These are phyloP conservation scores for Aleiodes leptofemur DNA, from an alignment of 2,888 invertebrate genomes.

Conservation along the genomic window DNA sequence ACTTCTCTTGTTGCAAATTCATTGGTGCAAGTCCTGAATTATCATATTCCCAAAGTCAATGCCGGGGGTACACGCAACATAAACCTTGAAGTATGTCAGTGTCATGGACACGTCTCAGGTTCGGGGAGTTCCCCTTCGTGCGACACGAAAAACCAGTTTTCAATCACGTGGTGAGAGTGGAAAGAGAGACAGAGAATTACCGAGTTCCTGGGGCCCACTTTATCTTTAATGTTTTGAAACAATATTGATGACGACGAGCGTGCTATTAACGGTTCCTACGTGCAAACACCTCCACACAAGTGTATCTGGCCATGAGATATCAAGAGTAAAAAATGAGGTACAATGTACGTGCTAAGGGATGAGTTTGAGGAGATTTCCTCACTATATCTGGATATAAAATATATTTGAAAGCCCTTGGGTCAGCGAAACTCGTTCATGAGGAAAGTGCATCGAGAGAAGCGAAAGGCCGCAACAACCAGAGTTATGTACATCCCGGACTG, in stretches of 20 bases:
- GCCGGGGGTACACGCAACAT: constrained; percentile 45
- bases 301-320: background rate
- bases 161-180: constrained; percentile 57
- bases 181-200: constrained; percentile 28
- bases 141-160: constrained; percentile 67
- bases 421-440: constrained; percentile 41
- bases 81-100: constrained; percentile 71
- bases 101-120: constrained; percentile 66
- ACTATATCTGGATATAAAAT: background rate
- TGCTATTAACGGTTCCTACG: background rate
- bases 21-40: constrained; percentile 8
- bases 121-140: constrained; percentile 51
- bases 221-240: constrained; percentile 61
- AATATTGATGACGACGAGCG: constrained; percentile 62
- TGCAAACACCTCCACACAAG: background rate
- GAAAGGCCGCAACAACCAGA: background rate
- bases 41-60: constrained; percentile 28
- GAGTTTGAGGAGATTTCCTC: no score
- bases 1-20: constrained; percentile 12
- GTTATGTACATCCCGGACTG: constrained; percentile 28
- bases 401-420: constrained; percentile 16
- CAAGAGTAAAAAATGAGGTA: no score
- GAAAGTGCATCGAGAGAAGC: constrained; percentile 54
- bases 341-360: no score
- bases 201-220: constrained; percentile 42